Evolutionary conservation across 2,113 vertebrate genomes (phyloP).

Genomic region (western clawed frog (Xenopus tropicalis)): UCB_Xtro_10.0 CM004449.2:101832001-101832500

Average conservation of each 20-base stretch:
- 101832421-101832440: no score
- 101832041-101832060: slow-evolving; percentile 69
- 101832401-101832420: no score
- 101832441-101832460: no score
- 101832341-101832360: no score
- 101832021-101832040: slow-evolving; percentile 79
- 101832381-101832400: no score
- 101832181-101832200: slow-evolving; percentile 26
- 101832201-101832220: slow-evolving; percentile 19
- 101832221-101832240: background rate
- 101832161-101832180: slow-evolving; percentile 48
- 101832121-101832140: slow-evolving; percentile 52
- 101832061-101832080: slow-evolving; percentile 48
- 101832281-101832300: slow-evolving; percentile 11
- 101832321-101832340: background rate
- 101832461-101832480: no score
- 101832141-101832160: slow-evolving; percentile 51
- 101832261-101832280: background rate
- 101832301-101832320: slow-evolving; percentile 12
- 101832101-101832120: slow-evolving; percentile 46
- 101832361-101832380: no score
- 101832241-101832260: background rate
- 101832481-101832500: no score
- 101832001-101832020: slow-evolving; percentile 71
- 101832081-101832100: slow-evolving; percentile 60